A percentile compares a stretch with the other conserved stretches of the same genome.
These are phyloP conservation scores for Pammene fasciana DNA, from an alignment of 2,888 invertebrate genomes.

Conservation along the genomic window DNA sequence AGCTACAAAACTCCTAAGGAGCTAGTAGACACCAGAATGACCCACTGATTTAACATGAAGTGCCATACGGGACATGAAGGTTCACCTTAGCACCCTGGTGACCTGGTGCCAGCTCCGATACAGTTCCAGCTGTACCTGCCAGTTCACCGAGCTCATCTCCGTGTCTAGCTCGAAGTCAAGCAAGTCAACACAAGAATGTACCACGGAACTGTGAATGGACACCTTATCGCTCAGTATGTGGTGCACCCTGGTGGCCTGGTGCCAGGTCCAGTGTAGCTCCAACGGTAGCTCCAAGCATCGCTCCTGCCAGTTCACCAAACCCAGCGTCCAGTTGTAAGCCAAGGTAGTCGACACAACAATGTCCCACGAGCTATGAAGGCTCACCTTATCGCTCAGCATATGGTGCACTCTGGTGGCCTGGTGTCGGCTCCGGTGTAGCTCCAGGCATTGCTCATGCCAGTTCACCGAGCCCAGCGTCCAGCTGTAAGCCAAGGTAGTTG, in stretches of 20 bases:
- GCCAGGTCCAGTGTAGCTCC: conserved; percentile 92
- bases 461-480: conserved; percentile 84
- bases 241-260: conserved; percentile 93
- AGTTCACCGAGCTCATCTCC: conserved; percentile 86
- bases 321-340: conserved; percentile 70
- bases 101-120: conserved; percentile 94
- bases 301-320: conserved; percentile 93
- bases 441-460: conserved; percentile 95
- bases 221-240: conserved; percentile 97
- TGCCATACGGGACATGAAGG: no score
- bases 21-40: conserved; percentile 45
- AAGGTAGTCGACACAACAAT: conserved; percentile 75
- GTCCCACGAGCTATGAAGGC: no score
- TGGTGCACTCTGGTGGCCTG: conserved; percentile 88
- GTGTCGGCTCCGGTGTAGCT: conserved; percentile 92
- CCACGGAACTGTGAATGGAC: conserved; percentile 51
- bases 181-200: conserved; percentile 44
- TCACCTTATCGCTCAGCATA: no score
- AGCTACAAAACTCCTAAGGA: no score
- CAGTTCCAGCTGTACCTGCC: conserved; percentile 95
- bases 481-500: conserved; percentile 69
- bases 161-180: conserved; percentile 72
- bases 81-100: conserved; percentile 83
- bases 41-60: no score
- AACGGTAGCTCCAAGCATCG: conserved; percentile 92